These are phyloP conservation scores for Dynastes maya DNA, from an alignment of 2,888 invertebrate genomes.

Conservation along the genomic window DNA sequence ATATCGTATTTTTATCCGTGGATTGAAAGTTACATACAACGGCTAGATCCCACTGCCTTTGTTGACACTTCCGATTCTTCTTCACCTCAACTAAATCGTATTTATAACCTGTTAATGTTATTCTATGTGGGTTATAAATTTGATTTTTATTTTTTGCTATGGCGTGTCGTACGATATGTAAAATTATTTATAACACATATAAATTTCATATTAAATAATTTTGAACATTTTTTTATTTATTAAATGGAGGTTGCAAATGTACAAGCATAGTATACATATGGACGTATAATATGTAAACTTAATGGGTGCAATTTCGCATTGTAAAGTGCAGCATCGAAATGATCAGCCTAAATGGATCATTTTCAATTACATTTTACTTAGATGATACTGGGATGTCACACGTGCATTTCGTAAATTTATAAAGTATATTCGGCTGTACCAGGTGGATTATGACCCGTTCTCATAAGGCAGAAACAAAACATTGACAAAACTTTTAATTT, in stretches of 20 bases:
- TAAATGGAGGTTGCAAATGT: background rate
- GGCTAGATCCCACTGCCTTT: background rate
- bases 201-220: background rate
- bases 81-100: background rate
- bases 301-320: too few relatives aligned
- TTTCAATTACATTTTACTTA: too few relatives aligned
- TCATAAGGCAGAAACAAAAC: too few relatives aligned
- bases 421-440: too few relatives aligned
- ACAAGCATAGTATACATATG: background rate
- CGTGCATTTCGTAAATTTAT: too few relatives aligned
- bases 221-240: conserved; percentile 1
- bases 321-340: too few relatives aligned
- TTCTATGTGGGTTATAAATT: background rate
- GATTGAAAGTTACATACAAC: conserved; percentile 23
- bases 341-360: too few relatives aligned
- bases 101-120: background rate
- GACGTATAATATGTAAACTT: too few relatives aligned
- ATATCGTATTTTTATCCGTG: conserved; percentile 20
- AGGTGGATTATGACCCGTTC: too few relatives aligned
- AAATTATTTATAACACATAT: background rate
- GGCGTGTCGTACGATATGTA: background rate
- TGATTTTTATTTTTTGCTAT: too few relatives aligned
- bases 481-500: too few relatives aligned
- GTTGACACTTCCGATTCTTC: background rate
- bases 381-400: too few relatives aligned